Conservation (phyloP, 2,888 invertebrate genomes). For the Chrysotoxum bicinctum region DNA sequence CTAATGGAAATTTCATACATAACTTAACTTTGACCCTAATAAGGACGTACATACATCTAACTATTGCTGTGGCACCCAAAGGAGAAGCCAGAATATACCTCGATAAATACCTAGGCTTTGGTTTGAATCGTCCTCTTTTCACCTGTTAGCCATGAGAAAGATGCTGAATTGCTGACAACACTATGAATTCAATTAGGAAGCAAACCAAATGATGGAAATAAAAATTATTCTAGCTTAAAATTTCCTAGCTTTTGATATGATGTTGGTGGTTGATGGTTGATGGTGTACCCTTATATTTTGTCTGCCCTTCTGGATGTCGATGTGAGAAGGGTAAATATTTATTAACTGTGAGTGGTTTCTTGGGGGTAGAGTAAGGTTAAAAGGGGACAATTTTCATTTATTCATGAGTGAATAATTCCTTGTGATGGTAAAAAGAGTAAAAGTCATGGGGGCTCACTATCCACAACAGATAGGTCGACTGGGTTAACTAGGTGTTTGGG, state of each 20-base stretch:
- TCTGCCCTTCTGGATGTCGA: conserved; percentile 24
- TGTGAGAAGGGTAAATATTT: conserved; percentile 72
- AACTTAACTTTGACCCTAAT: conserved; percentile 68
- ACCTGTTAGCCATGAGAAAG: conserved; percentile 44
- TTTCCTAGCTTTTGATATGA: neutral
- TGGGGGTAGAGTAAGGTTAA: neutral
- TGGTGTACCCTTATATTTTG: neutral
- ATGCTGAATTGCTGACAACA: conserved; percentile 50
- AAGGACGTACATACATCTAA: conserved; percentile 23
- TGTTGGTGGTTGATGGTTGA: neutral
- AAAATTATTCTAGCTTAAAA: conserved; percentile 63
- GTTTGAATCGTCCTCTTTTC: neutral
- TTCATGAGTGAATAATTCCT: conserved; percentile 61
- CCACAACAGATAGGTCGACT: neutral
- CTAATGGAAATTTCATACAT: conserved; percentile 71
- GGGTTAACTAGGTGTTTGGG: conserved; percentile 5
- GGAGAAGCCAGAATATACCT: neutral
- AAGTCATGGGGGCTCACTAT: neutral
- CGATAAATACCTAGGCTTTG: neutral
- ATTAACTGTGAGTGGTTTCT: conserved; percentile 57
- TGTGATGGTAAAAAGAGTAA: conserved; percentile 7
- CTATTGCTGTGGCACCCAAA: neutral
- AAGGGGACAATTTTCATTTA: conserved; percentile 63
- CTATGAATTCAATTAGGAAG: conserved; percentile 69
- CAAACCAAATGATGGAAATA: conserved; percentile 36